A percentile compares a stretch with the other conserved stretches of the same genome.
phyloP scores from a whole-genome alignment of 2,113 vertebrate species.

The Crotalus tigris region DNA sequence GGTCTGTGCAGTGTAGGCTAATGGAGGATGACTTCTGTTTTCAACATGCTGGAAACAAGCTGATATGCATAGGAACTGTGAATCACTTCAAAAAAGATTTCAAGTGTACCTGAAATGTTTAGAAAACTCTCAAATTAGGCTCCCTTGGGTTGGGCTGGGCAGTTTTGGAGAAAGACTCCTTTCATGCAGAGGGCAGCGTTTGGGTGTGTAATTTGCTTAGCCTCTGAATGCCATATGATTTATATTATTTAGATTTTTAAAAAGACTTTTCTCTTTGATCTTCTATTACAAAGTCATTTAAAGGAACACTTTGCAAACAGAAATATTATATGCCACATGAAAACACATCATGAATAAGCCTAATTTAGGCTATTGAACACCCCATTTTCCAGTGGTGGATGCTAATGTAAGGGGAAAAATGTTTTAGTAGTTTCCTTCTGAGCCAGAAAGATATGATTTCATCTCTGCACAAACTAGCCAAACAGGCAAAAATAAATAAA shows the following conservation, averaged over 20 bases:
- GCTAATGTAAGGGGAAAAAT: conserved; percentile 36
- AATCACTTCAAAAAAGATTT: conserved; percentile 83
- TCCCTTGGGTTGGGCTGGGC: conserved; percentile 78
- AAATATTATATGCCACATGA: conserved; percentile 58
- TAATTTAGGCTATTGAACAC: conserved; percentile 57
- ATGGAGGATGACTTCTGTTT: conserved; percentile 75
- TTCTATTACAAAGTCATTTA: conserved; percentile 71
- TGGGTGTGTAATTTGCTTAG: conserved; percentile 85
- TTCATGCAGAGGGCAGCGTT: conserved; percentile 82
- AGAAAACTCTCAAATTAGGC: conserved; percentile 78
- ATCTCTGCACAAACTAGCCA: conserved; percentile 43
- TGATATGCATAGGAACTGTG: conserved; percentile 87
- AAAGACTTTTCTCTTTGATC: conserved; percentile 69
- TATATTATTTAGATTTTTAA: conserved; percentile 78
- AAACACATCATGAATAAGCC: conserved; percentile 55
- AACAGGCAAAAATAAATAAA: conserved; percentile 22
- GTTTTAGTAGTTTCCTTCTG: conserved; percentile 53
- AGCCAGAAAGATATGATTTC: conserved; percentile 49
- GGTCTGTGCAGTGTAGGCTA: conserved; percentile 25
- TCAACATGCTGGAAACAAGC: conserved; percentile 73
- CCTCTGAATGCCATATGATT: conserved; percentile 82
- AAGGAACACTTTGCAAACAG: conserved; percentile 69
- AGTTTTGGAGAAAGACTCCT: conserved; percentile 84
- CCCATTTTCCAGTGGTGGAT: conserved; percentile 51
- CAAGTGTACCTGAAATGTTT: conserved; percentile 88